phyloP scores from a whole-genome alignment of 1,140 invertebrate species.

The Drosophila ananassae region DNA sequence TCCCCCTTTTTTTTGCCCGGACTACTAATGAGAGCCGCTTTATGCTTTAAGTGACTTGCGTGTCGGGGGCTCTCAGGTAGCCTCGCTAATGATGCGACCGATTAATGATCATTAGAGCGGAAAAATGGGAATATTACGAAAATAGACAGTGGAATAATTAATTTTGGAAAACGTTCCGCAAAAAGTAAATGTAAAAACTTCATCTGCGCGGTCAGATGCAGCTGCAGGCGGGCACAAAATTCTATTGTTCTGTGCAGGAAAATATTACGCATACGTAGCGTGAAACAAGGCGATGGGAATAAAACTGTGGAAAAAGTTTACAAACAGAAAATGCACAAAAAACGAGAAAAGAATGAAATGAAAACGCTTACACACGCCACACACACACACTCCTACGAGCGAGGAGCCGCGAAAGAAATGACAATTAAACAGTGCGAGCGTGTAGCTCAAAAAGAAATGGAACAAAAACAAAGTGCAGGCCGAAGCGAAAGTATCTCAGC shows the following conservation, averaged over 20 bases:
- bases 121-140: neutral
- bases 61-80: conserved; percentile 26
- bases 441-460: conserved; percentile 48
- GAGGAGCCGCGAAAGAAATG: conserved; percentile 34
- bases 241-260: conserved; percentile 60
- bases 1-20: conserved; percentile 39
- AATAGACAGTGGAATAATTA: conserved; percentile 10
- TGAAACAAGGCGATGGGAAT: conserved; percentile 51
- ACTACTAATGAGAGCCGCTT: conserved; percentile 73
- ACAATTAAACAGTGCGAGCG: conserved; percentile 67
- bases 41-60: conserved; percentile 78
- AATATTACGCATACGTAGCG: conserved; percentile 58
- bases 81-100: conserved; percentile 40
- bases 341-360: neutral
- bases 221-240: conserved; percentile 24
- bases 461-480: conserved; percentile 51
- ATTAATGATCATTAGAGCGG: conserved; percentile 30
- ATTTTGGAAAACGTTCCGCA: conserved; percentile 28
- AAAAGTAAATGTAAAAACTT: conserved; percentile 33
- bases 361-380: neutral
- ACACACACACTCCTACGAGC: neutral
- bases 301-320: conserved; percentile 46
- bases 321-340: conserved; percentile 21
- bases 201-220: conserved; percentile 39
- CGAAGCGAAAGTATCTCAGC: conserved; percentile 15